phyloP scores from a whole-genome alignment of 2,113 vertebrate genomes.

The Burhinus oedicnemus region DNA sequence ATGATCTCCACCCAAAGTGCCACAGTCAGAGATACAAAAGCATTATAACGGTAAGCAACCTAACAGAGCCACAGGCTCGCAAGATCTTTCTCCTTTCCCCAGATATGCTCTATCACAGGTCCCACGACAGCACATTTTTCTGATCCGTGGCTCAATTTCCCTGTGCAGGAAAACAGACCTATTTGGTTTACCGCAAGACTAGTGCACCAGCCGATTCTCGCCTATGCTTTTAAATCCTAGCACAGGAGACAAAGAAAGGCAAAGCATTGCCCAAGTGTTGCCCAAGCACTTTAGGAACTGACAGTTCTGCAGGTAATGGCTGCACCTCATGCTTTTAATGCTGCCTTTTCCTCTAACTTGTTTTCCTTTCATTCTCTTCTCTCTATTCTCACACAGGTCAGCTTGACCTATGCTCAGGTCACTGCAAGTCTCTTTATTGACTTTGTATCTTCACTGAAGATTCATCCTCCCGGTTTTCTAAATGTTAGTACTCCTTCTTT shows the following conservation, averaged over 20 bases:
- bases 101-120: not conserved
- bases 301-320: not conserved
- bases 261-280: not conserved
- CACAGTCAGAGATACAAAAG: not conserved
- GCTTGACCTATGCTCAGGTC: constrained; percentile 7
- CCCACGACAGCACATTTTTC: not conserved
- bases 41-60: not conserved
- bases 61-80: not conserved
- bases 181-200: not conserved
- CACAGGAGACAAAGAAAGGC: not conserved
- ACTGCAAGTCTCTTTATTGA: not conserved
- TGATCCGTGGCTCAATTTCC: not conserved
- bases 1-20: not conserved
- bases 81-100: not conserved
- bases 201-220: not conserved
- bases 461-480: not conserved
- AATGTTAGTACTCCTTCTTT: not conserved
- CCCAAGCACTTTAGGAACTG: not conserved
- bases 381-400: not conserved
- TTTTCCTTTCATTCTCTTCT: not conserved
- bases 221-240: not conserved
- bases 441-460: not conserved
- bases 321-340: not conserved
- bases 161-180: not conserved
- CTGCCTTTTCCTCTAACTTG: not conserved